Evolutionary conservation across 2,888 invertebrate genomes (phyloP), one percentile per base, ranked within the genome.

Genomic region (Capitulum mitella): DNA sequence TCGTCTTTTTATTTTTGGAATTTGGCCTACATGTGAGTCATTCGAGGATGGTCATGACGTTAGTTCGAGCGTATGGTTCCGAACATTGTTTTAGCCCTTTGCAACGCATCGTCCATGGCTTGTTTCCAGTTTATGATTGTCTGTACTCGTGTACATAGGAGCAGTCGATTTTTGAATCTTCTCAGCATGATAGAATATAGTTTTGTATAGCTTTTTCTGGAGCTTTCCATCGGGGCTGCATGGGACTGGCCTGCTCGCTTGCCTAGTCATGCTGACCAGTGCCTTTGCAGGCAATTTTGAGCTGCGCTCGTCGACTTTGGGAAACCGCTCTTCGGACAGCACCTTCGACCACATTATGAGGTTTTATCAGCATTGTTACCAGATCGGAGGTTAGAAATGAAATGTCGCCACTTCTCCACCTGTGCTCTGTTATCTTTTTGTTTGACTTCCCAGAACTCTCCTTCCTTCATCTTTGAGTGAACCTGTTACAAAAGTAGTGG

Each of bases 321-420:
- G 64, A 32, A 64, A 64, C 64, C 64, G 64, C 34, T 5, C 64
- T 5, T 64, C 64, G 34, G 64, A 64, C 16, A 34, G 32, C 32
- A 64, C 32, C 64, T 64, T 64, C 64, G 64, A 64, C 64, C 64
- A 64, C 64, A 34, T 64, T 34, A 64, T 64, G 64, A 64, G 64
- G 64, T 64, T 64, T 64, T 64, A 64, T 64, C 64, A 64, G 64
- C 64, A 64, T 64, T 64, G 64, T 64, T 64, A 64, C 64, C 64
- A 64, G 64, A 64, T 64, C 34, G 64, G 64, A 64, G 64, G 64
- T 64, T 64, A 64, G 64, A 26, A 58, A 26, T 19, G 51, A 16
- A 16, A 16, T 51, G 16, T 8, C 16, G 16, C n/a, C n/a, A n/a
- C n/a, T n/a, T n/a, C n/a, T n/a, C n/a, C n/a, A n/a, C n/a, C n/a